Evolutionary conservation across 2,888 invertebrate genomes (phyloP).

Genomic region (Hypselothyrea guttata): DNA sequence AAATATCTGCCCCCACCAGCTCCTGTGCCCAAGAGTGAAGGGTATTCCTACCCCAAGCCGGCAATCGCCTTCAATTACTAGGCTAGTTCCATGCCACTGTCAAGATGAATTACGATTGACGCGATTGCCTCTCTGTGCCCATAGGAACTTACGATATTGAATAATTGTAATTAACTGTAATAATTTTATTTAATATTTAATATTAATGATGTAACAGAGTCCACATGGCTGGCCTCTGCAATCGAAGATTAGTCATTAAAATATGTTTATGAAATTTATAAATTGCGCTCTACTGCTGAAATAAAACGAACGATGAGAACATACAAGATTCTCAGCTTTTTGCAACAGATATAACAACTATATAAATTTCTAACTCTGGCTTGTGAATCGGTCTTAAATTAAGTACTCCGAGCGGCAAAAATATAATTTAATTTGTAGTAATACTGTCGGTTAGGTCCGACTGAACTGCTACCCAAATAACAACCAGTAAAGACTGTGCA

Average conservation of each 20-base stretch:
- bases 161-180: conserved; percentile 71
- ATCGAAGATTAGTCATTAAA: conserved; percentile 79
- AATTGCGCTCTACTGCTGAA: conserved; percentile 55
- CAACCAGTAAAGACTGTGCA: no score
- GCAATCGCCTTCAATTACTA: conserved; percentile 65
- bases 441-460: no score
- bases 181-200: conserved; percentile 75
- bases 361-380: no score
- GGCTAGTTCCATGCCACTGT: conserved; percentile 24
- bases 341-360: background rate
- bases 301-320: conserved; percentile 58
- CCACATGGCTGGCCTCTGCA: conserved; percentile 45
- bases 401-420: no score
- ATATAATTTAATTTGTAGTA: no score
- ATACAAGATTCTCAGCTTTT: background rate
- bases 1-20: conserved; percentile 50
- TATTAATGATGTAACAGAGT: conserved; percentile 63
- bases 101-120: conserved; percentile 53
- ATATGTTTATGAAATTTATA: conserved; percentile 65
- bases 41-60: conserved; percentile 75
- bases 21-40: conserved; percentile 50
- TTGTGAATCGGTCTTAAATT: no score
- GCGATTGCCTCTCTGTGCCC: conserved; percentile 74
- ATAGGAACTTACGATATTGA: conserved; percentile 75
- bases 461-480: no score